Evolutionary conservation across 2,888 invertebrate species (phyloP), one percentile per base, ranked within the genome.

Genomic region (Trissolcus brochymenae): DNA sequence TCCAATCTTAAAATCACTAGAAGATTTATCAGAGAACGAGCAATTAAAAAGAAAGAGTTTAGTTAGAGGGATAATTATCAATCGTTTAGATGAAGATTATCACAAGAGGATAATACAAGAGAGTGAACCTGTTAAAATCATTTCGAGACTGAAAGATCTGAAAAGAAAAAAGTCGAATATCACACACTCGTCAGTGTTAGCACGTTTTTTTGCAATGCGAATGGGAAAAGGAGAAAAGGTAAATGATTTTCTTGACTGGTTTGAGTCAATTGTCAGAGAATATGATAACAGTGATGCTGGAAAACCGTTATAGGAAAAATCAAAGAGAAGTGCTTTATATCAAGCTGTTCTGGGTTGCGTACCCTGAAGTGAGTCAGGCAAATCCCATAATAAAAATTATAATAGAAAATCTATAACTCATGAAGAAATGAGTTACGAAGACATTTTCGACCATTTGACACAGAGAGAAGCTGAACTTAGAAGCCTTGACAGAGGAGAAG

Each of bases 241-340:
- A 0, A 6, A n/a, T 19, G 57, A 43, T 21, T 57, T 57, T 14
- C 6, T 19, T 19, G 57, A 57, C 21, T 21, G 57, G 1, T 57
- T 57, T 43, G 43, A 57, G 1, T 19, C 13, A 0, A 2, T 43
- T 9, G n/a, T 57, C 19, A 41, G 43, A 21, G 43, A 57, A 9
- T 57, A 57, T 21, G 57, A 57, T 13, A 57, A 46, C 2, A 21
- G 57, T 46, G 43, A 43, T n/a, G 19, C 57, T 14, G 55, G 11
- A 0, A 1, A 11, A 25, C 35, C 57, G 6, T 43, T 57, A 19
- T 2, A 6, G 1, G 57, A 41, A 43, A 16, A 19, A 40, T 13
- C 17, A 19, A 19, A 57, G 17, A 57, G 21, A 57, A 16, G 43
- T 21, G 57, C 57, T 19, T n/a, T 17, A 1, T 57, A 43, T 21